Conservation (phyloP, 2,797 vertebrate genomes). For the Spea hammondii region DNA sequence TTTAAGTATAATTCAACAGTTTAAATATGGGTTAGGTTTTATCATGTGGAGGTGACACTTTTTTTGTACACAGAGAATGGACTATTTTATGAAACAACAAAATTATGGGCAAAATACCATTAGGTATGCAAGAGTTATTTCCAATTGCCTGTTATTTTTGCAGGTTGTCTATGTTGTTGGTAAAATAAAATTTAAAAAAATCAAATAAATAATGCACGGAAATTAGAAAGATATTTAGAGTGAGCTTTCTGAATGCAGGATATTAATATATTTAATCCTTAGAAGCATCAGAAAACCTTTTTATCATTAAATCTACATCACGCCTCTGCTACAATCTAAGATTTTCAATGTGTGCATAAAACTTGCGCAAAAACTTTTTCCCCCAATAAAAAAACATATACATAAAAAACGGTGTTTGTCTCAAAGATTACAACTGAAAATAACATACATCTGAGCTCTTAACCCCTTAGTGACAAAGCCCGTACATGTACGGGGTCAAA, state of each 20-base stretch:
- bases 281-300: slow-evolving; percentile 57
- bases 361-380: not conserved
- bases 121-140: no score
- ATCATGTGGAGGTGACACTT: no score
- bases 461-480: not conserved
- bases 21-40: no score
- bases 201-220: slow-evolving; percentile 55
- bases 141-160: no score
- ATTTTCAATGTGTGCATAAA: slow-evolving; percentile 8
- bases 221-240: slow-evolving; percentile 57
- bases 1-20: no score
- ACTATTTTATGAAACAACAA: no score
- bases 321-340: slow-evolving; percentile 28
- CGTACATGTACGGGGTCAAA: no score
- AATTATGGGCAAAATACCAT: no score
- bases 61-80: no score
- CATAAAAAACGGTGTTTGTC: not conserved
- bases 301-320: slow-evolving; percentile 52
- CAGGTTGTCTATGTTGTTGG: not conserved
- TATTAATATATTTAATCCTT: slow-evolving; percentile 60
- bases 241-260: slow-evolving; percentile 62
- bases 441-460: slow-evolving; percentile 26
- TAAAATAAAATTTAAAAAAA: slow-evolving; percentile 50
- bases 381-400: no score
- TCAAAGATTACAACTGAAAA: slow-evolving; percentile 29